Evolutionary conservation across 2,113 vertebrate species (phyloP).

Genomic region (Taxidea taxus): DNA sequence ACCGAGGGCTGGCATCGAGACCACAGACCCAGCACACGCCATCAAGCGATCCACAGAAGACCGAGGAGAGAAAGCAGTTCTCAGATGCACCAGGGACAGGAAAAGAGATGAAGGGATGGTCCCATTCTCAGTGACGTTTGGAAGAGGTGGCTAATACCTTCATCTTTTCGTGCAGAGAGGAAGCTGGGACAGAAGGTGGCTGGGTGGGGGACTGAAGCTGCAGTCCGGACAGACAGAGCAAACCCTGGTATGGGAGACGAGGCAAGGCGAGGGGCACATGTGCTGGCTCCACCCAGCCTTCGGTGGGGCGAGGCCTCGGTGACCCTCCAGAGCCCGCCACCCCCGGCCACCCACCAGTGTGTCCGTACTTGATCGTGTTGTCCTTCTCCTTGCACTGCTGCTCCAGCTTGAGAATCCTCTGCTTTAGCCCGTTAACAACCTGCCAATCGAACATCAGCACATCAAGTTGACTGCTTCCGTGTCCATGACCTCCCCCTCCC

Average conservation of each 20-base stretch:
- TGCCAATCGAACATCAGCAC: slow-evolving; percentile 68
- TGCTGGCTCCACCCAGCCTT: neutral
- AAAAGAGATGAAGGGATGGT: too few relatives aligned
- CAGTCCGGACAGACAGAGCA: neutral
- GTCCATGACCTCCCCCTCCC: fast-evolving
- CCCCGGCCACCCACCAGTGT: fast-evolving
- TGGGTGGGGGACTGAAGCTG: neutral
- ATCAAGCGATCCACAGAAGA: fast-evolving
- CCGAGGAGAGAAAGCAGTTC: neutral
- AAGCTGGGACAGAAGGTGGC: neutral
- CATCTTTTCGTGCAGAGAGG: fast-evolving
- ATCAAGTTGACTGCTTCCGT: fast-evolving
- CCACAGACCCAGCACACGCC: neutral
- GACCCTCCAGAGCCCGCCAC: neutral
- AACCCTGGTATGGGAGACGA: fast-evolving
- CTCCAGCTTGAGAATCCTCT: slow-evolving; percentile 92
- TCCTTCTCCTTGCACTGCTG: slow-evolving; percentile 95
- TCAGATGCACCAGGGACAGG: neutral
- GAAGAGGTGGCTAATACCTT: neutral
- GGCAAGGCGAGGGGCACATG: neutral
- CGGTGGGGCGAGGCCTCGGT: neutral
- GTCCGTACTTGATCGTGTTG: slow-evolving; percentile 84
- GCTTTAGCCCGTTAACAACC: slow-evolving; percentile 91
- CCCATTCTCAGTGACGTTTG: neutral
- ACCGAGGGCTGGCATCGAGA: fast-evolving